Base-by-base conservation (phyloP, 2,797 vertebrate species). In the Bovichtus diacanthus region DNA sequence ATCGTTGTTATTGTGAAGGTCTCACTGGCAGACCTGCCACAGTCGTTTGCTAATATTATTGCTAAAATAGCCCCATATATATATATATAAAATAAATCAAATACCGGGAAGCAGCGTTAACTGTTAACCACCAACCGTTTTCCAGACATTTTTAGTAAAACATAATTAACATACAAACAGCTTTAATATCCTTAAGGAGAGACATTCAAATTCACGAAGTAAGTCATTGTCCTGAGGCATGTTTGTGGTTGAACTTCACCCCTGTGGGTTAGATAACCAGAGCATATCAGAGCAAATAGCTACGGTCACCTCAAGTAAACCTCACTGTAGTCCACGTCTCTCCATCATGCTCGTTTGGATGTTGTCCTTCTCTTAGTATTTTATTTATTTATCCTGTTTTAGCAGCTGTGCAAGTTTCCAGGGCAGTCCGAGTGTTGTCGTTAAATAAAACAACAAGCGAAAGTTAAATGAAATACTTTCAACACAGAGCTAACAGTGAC, bases 181-280 rank as follows among this genome's bases (percentile, higher is more conserved):
- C 11, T 31, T 3, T 5, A 8, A 27, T 0, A 15, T 2, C 7
- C 1, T 19, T 1, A 1, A 43, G 10, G 4, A 19, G 1, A 19
- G 9, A 13, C 2, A 9, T 39, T 7, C 7, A 9, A 21, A 62
- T 5, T 8, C n/a, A 44, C 12, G 9, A 60, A 39, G 19, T 25
- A 41, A n/a, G 74, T 60, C 77, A 67, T 58, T 61, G 65, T 68
- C 23, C 61, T 62, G 13, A 21, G 51, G 21, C 3, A n/a, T 56
- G 29, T 62, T 46, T 43, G 39, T 2, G 3, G 13, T 36, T 87
- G 81, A 88, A 90, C 87, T 92, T 91, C 53, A 80, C 27, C 70
- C 59, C 47, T 36, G 54, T 27, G 15, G 0, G 23, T 91, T 94
- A 72, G 72, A 51, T 86, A 93, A 93, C 36, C n/a, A n/a, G 6